phyloP scores from a whole-genome alignment of 2,113 vertebrate genomes.

The Mesoclemmys tuberculata region DNA sequence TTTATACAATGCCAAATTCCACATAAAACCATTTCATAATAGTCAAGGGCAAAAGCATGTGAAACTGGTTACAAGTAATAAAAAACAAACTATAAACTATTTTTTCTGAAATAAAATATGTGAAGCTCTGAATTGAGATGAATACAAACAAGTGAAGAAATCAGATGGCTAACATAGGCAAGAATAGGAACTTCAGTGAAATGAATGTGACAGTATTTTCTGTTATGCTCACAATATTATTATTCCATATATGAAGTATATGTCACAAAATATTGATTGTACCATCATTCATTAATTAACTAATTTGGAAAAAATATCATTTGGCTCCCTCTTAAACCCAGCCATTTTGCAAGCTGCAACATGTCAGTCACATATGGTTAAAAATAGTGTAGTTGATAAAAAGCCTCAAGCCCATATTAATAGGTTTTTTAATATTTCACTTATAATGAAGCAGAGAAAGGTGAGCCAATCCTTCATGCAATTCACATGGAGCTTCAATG shows the following conservation, averaged over 20 bases:
- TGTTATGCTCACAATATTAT: background rate
- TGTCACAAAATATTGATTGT: background rate
- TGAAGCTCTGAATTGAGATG: slow-evolving; percentile 3
- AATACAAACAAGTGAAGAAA: background rate
- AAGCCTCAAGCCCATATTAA: fast-evolving
- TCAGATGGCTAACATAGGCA: background rate
- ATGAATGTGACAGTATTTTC: background rate
- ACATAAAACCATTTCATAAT: slow-evolving; percentile 3
- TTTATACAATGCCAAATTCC: background rate
- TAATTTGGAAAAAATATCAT: fast-evolving
- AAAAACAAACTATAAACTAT: background rate
- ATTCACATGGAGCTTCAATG: background rate
- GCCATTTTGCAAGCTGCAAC: background rate
- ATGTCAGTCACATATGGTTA: background rate
- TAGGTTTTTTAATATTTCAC: background rate
- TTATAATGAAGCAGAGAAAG: background rate
- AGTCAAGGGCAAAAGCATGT: background rate
- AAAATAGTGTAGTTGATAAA: background rate
- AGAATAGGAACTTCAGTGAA: background rate
- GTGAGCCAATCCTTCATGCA: background rate
- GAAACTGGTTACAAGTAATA: background rate
- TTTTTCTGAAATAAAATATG: background rate
- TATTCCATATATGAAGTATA: background rate
- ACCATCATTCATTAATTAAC: background rate
- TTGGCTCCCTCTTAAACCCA: fast-evolving